These are phyloP conservation scores for Galerucella calmariensis DNA, from an alignment of 2,888 invertebrate genomes.

Conservation along the genomic window DNA sequence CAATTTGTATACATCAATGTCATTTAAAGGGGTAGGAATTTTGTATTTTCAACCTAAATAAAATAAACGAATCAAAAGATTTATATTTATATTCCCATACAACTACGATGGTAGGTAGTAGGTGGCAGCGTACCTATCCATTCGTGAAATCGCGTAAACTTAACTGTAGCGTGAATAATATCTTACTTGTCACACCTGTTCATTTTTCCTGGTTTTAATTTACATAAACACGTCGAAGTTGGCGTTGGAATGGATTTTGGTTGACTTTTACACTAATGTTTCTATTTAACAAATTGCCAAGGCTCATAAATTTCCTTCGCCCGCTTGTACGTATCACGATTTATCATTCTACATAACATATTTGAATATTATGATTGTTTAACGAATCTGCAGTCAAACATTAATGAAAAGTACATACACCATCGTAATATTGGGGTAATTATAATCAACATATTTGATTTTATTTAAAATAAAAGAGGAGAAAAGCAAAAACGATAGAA, in stretches of 20 bases:
- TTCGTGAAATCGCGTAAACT: conserved; percentile 41
- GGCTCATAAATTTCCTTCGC: conserved; percentile 28
- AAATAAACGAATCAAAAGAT: conserved; percentile 25
- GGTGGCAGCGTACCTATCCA: conserved; percentile 22
- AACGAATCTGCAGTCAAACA: too few species aligned
- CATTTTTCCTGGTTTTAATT: conserved; percentile 42
- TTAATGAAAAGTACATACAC: too few species aligned
- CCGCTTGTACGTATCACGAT: conserved; percentile 21
- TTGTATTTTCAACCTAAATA: conserved; percentile 19
- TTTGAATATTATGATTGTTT: not conserved
- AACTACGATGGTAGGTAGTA: conserved; percentile 10
- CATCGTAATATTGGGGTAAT: too few species aligned
- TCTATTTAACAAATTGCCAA: conserved; percentile 41
- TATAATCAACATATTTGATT: too few species aligned
- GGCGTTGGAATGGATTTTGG: conserved; percentile 36
- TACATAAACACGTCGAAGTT: conserved; percentile 44
- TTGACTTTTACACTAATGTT: conserved; percentile 41
- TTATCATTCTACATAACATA: conserved; percentile 18
- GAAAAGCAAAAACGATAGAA: too few species aligned
- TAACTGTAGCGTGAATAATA: conserved; percentile 45
- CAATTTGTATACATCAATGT: conserved; percentile 24
- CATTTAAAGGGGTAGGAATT: conserved; percentile 5
- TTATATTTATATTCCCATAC: conserved; percentile 24
- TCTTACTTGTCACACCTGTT: conserved; percentile 46
- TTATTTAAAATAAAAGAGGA: too few species aligned